phyloP scores from a whole-genome alignment of 2,113 vertebrate genomes.

The Casuarius casuarius region DNA sequence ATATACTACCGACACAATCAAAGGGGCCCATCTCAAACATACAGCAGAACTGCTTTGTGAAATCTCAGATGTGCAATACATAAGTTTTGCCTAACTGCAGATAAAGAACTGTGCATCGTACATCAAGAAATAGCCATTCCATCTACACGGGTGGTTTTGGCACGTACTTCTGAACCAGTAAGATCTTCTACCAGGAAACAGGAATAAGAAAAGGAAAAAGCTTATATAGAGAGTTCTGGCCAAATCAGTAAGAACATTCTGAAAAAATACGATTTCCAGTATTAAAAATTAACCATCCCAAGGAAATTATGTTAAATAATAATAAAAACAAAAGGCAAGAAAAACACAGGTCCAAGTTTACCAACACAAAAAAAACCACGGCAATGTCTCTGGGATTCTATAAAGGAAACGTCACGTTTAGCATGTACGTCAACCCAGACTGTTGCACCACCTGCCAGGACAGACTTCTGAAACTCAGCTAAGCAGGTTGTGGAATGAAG shows the following conservation, averaged over 20 bases:
- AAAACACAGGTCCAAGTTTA: neutral
- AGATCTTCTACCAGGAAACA: neutral
- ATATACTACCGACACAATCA: neutral
- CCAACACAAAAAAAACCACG: neutral
- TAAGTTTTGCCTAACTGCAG: neutral
- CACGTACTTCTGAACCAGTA: neutral
- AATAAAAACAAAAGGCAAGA: neutral
- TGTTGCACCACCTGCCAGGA: neutral
- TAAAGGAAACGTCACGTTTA: neutral
- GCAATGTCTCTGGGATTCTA: neutral
- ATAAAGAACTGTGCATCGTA: neutral
- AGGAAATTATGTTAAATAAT: neutral
- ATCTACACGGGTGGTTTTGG: neutral
- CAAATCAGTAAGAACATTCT: neutral
- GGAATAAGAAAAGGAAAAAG: neutral
- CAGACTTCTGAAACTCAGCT: neutral
- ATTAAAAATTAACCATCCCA: neutral
- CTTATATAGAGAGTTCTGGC: neutral
- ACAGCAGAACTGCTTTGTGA: neutral
- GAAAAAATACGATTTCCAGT: neutral
- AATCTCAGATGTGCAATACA: neutral
- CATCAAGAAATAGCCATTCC: neutral
- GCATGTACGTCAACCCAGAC: neutral
- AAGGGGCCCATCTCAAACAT: neutral
- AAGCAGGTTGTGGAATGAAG: neutral